Percentiles rank a stretch among this genome's conserved stretches.
phyloP scores from a whole-genome alignment of 2,113 vertebrate genomes.

The Bambusicola thoracicus region DNA sequence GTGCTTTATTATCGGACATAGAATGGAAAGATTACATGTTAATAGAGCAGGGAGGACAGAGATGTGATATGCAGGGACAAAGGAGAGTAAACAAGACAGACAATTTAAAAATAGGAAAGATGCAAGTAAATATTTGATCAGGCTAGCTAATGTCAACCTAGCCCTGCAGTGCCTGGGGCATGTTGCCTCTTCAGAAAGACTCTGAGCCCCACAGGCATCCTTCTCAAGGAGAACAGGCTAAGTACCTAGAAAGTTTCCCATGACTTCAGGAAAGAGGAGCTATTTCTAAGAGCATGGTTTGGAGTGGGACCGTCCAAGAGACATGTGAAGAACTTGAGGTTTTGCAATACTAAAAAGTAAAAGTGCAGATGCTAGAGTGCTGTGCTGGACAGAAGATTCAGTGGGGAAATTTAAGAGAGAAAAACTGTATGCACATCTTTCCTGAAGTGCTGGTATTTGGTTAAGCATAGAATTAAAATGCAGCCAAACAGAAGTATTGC shows the following conservation, averaged over 20 bases:
- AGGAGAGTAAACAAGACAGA: conserved; percentile 12
- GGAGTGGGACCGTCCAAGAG: neutral
- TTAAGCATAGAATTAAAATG: neutral
- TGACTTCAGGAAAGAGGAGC: neutral
- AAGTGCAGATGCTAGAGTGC: neutral
- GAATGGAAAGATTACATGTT: neutral
- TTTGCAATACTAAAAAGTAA: neutral
- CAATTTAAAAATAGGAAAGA: conserved; percentile 30
- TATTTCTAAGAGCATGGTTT: neutral
- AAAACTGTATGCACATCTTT: neutral
- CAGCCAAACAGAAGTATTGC: neutral
- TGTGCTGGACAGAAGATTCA: neutral
- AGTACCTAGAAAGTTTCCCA: neutral
- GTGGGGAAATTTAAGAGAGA: neutral
- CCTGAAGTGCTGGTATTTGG: neutral
- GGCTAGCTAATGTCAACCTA: conserved; percentile 3
- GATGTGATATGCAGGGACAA: neutral
- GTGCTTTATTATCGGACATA: neutral
- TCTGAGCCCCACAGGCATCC: neutral
- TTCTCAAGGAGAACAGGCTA: neutral
- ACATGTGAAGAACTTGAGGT: neutral
- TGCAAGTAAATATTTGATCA: conserved; percentile 54
- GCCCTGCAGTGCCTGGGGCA: rapidly evolving
- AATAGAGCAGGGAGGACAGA: neutral
- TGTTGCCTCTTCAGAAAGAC: neutral